phyloP scores from a whole-genome alignment of 1,140 invertebrate genomes.

The Apolygus lucorum region DNA sequence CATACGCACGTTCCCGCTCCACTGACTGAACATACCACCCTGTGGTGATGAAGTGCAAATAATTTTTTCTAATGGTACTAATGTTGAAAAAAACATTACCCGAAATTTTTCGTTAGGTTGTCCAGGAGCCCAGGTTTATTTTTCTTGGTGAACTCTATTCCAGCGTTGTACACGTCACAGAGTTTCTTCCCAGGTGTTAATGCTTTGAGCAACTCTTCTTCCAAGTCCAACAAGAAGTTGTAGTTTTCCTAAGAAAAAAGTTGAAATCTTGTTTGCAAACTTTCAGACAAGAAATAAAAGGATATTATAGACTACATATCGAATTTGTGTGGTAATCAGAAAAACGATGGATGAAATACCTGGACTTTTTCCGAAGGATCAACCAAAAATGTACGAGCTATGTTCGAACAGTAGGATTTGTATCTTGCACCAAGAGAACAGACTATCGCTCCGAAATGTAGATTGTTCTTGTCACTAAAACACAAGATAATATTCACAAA shows the following conservation, averaged over 20 bases:
- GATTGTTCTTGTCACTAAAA: conserved; percentile 80
- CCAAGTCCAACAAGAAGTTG: conserved; percentile 82
- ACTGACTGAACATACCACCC: too few relatives aligned
- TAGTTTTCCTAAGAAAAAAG: conserved; percentile 67
- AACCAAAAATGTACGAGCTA: conserved; percentile 93
- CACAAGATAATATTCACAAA: conserved; percentile 1
- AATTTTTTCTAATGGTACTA: too few relatives aligned
- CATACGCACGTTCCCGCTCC: too few relatives aligned
- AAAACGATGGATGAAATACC: conserved; percentile 42
- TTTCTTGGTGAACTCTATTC: conserved; percentile 72
- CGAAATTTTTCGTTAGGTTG: conserved; percentile 89
- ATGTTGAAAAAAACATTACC: too few relatives aligned
- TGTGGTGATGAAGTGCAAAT: conserved; percentile 6
- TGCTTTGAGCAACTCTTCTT: conserved; percentile 83
- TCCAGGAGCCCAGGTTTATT: conserved; percentile 79
- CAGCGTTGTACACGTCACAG: conserved; percentile 81
- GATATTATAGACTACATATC: too few relatives aligned
- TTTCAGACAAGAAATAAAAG: too few relatives aligned
- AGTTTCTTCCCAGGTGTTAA: conserved; percentile 76
- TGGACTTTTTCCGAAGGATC: conserved; percentile 75
- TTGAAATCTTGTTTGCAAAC: too few relatives aligned
- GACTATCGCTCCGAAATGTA: conserved; percentile 95
- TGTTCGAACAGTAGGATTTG: conserved; percentile 97
- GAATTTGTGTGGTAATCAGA: background rate
- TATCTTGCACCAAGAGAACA: conserved; percentile 91